Evolutionary conservation across 64 coral and sea anemone species (phyloP), one percentile per base, ranked within the genome.

Genomic region (Montipora efflorescens): DNA sequence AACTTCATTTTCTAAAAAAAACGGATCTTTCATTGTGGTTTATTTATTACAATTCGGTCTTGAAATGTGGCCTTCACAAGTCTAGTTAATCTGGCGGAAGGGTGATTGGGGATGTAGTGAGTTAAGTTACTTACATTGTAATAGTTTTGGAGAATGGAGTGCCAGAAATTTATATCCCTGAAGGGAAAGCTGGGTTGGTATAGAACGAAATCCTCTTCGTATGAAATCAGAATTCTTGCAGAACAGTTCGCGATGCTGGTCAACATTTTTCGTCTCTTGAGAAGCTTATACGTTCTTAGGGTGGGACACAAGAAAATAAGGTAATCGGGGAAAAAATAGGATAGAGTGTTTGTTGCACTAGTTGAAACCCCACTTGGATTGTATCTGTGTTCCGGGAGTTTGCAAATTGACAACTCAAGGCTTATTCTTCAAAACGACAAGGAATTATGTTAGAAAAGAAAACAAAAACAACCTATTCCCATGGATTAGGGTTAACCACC

Each of bases 111-210:
- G 73, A 44, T 75, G 5, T 64, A 64, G 14, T 64, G 25, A 36
- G 73, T 43, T 75, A 75, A 75, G 73, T 75, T 75, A 75, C 73
- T 75, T 75, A 75, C 73, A 9, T 44, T 36, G 25, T 75, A 75
- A 45, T 75, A 75, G 73, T 23, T 75, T 75, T 44, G 73, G 8
- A 45, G 36, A 75, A 75, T 14, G 22, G 23, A 44, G 73, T 75
- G 73, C 73, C 73, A 75, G 20, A 23, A 21, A n/a, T 71, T 20
- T 71, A 21, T 23, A 21, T 71, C 21, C 68, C 19, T 21, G 3
- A 71, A 23, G 8, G 4, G 68, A 15, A 7, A 15, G 20, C 7
- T 67, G 62, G 7, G 62, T 18, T 67, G 52, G 52, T 5, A 7
- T 55, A 55, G 52, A 7, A 7, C 10, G 5, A 10, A 7, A 55